Evolutionary conservation across 2,888 invertebrate species (phyloP).

Genomic region (Drosophila mercatorum): DNA sequence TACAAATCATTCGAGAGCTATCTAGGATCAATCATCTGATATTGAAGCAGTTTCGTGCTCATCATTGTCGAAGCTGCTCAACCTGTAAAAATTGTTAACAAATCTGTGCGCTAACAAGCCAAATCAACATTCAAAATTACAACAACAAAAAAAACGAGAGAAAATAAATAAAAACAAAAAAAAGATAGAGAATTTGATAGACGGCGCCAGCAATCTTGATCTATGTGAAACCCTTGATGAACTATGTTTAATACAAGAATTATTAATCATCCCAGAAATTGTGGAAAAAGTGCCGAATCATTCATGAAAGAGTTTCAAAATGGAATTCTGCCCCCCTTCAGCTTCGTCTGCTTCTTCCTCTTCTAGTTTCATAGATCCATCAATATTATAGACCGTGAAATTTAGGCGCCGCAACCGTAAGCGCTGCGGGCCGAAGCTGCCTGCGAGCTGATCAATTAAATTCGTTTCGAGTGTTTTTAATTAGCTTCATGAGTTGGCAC

Average conservation of each 20-base stretch:
- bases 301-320: slow-evolving; percentile 54
- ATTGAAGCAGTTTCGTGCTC: slow-evolving; percentile 23
- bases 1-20: slow-evolving; percentile 15
- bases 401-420: slow-evolving; percentile 72
- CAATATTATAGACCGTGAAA: slow-evolving; percentile 67
- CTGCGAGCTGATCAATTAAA: slow-evolving; percentile 82
- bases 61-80: slow-evolving; percentile 45
- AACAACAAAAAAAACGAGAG: neutral
- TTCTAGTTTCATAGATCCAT: slow-evolving; percentile 51
- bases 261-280: slow-evolving; percentile 63
- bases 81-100: slow-evolving; percentile 62
- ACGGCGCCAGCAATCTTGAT: slow-evolving; percentile 67
- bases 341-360: slow-evolving; percentile 27
- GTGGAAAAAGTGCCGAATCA: slow-evolving; percentile 68
- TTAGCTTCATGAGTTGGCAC: slow-evolving; percentile 81
- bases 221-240: slow-evolving; percentile 51
- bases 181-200: slow-evolving; percentile 23
- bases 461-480: slow-evolving; percentile 84
- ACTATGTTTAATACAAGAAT: slow-evolving; percentile 45
- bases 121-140: slow-evolving; percentile 43
- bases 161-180: slow-evolving; percentile 5
- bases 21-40: neutral
- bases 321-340: slow-evolving; percentile 18
- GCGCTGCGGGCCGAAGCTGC: slow-evolving; percentile 43
- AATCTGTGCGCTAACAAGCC: slow-evolving; percentile 73